These are phyloP conservation scores for Hedya salicella DNA, from an alignment of 2,888 invertebrate species.

Conservation along the genomic window DNA sequence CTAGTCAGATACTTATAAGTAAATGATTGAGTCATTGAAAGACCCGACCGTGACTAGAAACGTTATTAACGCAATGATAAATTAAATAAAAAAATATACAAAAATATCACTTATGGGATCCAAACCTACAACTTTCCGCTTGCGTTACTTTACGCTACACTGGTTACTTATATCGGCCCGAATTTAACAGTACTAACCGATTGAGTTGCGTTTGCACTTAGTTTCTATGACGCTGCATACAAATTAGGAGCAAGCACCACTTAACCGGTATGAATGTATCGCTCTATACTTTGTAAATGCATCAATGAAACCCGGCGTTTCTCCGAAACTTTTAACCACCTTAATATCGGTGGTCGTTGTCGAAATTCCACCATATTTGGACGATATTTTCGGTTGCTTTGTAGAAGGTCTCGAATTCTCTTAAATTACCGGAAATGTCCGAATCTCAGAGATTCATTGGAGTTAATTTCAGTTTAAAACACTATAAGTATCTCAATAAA, in stretches of 20 bases:
- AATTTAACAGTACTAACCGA: not conserved
- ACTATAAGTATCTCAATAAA: no score
- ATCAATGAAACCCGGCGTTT: not conserved
- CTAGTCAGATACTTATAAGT: constrained; percentile 25
- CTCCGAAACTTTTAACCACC: not conserved
- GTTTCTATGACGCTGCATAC: not conserved
- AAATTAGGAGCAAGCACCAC: not conserved
- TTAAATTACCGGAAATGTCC: not conserved
- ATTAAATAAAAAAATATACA: not conserved
- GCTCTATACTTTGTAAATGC: not conserved
- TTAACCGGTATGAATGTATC: not conserved
- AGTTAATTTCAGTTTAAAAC: no score
- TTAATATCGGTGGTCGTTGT: not conserved
- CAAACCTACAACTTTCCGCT: not conserved
- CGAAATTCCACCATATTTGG: not conserved
- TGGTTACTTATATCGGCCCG: not conserved
- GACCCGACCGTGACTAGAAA: not conserved
- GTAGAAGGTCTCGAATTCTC: not conserved
- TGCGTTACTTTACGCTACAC: constrained; percentile 7
- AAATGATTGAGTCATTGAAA: not conserved
- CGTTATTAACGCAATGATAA: not conserved
- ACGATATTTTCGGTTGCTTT: not conserved
- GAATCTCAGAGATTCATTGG: not conserved
- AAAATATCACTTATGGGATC: not conserved
- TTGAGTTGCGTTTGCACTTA: not conserved